phyloP scores from a whole-genome alignment of 2,797 vertebrate genomes.

The Pantherophis vulpinus region DNA sequence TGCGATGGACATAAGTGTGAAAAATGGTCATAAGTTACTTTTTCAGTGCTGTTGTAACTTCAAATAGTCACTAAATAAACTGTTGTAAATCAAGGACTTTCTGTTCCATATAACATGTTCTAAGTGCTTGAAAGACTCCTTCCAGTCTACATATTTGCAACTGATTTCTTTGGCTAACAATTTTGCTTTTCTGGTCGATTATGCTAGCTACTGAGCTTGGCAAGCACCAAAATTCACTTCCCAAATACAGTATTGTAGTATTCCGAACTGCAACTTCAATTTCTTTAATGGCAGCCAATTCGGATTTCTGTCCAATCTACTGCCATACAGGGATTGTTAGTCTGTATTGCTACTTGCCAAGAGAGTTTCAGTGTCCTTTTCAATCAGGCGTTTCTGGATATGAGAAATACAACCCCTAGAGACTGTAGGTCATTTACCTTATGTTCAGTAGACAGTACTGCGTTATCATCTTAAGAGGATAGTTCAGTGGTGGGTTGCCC shows the following conservation, averaged over 20 bases:
- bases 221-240: neutral
- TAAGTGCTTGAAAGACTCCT: neutral
- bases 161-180: neutral
- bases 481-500: too few species aligned
- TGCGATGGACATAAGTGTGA: neutral
- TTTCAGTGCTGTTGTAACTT: neutral
- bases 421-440: neutral
- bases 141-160: neutral
- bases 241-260: neutral
- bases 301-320: neutral
- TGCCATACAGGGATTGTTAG: neutral
- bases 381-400: neutral
- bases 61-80: neutral
- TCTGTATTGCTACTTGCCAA: neutral
- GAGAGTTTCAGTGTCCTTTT: neutral
- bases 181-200: neutral
- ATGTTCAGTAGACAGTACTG: neutral
- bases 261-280: neutral
- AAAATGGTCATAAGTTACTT: neutral
- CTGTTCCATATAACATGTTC: neutral
- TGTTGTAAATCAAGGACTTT: neutral
- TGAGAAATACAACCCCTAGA: neutral
- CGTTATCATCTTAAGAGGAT: neutral
- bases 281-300: neutral
- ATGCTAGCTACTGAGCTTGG: neutral